These are phyloP conservation scores for Pygmarrhopalites habei DNA, from an alignment of 1,140 invertebrate species.

Conservation along the genomic window DNA sequence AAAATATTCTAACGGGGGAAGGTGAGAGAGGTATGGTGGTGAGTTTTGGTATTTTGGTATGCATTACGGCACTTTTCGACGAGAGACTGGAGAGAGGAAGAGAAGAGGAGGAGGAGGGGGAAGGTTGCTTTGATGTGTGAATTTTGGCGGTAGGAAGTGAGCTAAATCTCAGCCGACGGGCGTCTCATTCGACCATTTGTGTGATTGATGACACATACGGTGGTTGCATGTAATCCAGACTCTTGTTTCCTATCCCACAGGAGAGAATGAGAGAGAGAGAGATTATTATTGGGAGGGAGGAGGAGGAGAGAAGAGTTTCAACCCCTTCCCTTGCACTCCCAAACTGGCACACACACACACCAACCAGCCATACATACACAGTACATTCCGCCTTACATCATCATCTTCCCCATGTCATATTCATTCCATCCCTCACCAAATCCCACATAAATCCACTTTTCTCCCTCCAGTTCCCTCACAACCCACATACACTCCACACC, in stretches of 20 bases:
- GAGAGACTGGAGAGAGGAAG: conserved; percentile 10
- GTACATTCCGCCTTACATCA: too few species aligned
- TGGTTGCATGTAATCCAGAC: conserved; percentile 39
- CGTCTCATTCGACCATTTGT: conserved; percentile 37
- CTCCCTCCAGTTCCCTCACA: background rate
- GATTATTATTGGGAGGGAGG: conserved; percentile 33
- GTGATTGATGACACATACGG: conserved; percentile 40
- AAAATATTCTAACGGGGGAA: too few species aligned
- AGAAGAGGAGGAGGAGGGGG: conserved; percentile 11
- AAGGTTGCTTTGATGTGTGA: conserved; percentile 34
- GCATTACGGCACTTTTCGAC: conserved; percentile 35
- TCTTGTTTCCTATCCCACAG: conserved; percentile 36
- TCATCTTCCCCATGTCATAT: conserved; percentile 6
- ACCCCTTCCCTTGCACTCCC: too few species aligned
- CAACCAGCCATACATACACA: background rate
- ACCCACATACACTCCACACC: background rate
- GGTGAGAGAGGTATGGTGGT: background rate
- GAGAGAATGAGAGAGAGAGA: too few species aligned
- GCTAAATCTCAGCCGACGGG: conserved; percentile 34
- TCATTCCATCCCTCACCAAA: conserved; percentile 20
- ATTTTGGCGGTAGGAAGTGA: conserved; percentile 31
- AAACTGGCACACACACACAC: too few species aligned
- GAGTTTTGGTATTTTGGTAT: conserved; percentile 29
- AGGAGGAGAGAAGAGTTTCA: too few species aligned
- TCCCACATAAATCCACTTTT: conserved; percentile 3